phyloP scores from a whole-genome alignment of 2,888 invertebrate species.

The Conchocele bisecta region DNA sequence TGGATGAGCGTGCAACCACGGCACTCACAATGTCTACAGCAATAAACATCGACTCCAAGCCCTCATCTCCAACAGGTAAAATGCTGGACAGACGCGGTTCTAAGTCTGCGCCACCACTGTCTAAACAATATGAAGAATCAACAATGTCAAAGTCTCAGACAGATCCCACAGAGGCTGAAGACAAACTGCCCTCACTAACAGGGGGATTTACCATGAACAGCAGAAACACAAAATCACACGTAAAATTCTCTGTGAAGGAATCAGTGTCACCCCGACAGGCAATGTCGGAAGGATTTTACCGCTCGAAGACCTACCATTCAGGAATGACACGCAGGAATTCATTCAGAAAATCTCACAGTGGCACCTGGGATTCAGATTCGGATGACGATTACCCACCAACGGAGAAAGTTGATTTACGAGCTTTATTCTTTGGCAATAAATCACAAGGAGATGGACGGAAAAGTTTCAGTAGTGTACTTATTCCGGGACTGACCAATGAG shows the following conservation, averaged over 20 bases:
- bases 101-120: slow-evolving; percentile 61
- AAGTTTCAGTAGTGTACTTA: slow-evolving; percentile 47
- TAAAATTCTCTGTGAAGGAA: slow-evolving; percentile 57
- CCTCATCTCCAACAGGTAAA: slow-evolving; percentile 35
- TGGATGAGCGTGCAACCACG: slow-evolving; percentile 49
- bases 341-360: slow-evolving; percentile 40
- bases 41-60: slow-evolving; percentile 40
- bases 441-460: slow-evolving; percentile 49
- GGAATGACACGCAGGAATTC: slow-evolving; percentile 46
- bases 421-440: slow-evolving; percentile 64
- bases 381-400: slow-evolving; percentile 62
- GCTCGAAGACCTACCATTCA: slow-evolving; percentile 56
- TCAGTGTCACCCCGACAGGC: slow-evolving; percentile 36
- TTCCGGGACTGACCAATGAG: slow-evolving; percentile 50
- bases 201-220: slow-evolving; percentile 8
- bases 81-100: slow-evolving; percentile 50
- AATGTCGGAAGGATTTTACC: slow-evolving; percentile 41
- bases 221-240: slow-evolving; percentile 58
- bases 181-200: slow-evolving; percentile 55
- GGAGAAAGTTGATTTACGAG: slow-evolving; percentile 69
- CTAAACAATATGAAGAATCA: slow-evolving; percentile 28
- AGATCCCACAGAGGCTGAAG: slow-evolving; percentile 36
- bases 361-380: slow-evolving; percentile 56
- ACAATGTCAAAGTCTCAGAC: slow-evolving; percentile 23
- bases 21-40: slow-evolving; percentile 56